Conservation (phyloP, 2,888 invertebrate genomes). For the Arctia plantaginis region DNA sequence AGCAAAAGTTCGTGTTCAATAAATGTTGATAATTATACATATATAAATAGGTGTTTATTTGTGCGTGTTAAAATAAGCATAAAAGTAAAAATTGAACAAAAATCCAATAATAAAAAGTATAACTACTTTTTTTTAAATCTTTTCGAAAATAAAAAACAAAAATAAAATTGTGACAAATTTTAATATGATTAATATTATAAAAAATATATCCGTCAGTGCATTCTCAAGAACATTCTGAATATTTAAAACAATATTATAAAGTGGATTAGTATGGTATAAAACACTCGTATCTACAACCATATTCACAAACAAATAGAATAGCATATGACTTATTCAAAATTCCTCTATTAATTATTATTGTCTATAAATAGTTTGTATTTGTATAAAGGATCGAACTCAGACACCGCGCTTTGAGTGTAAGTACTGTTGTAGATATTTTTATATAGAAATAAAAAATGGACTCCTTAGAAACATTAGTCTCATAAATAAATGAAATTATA, state of each 20-base stretch:
- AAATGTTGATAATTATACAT: neutral
- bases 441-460: neutral
- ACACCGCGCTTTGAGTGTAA: neutral
- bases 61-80: slow-evolving; percentile 34
- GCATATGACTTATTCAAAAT: no score
- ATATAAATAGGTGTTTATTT: slow-evolving; percentile 11
- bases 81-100: neutral
- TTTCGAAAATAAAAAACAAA: neutral
- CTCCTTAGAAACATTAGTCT: neutral
- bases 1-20: slow-evolving; percentile 6
- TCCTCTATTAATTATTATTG: no score
- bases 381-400: neutral
- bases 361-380: no score
- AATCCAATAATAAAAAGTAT: no score
- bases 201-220: neutral
- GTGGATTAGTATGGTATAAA: neutral
- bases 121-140: no score
- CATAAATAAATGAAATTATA: neutral
- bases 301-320: neutral
- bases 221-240: neutral
- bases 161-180: neutral
- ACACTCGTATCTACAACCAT: neutral
- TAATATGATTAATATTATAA: neutral
- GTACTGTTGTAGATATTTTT: neutral
- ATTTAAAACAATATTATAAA: neutral